Conservation (phyloP, 2,113 vertebrate genomes). For the Gobiocypris rarus region DNA sequence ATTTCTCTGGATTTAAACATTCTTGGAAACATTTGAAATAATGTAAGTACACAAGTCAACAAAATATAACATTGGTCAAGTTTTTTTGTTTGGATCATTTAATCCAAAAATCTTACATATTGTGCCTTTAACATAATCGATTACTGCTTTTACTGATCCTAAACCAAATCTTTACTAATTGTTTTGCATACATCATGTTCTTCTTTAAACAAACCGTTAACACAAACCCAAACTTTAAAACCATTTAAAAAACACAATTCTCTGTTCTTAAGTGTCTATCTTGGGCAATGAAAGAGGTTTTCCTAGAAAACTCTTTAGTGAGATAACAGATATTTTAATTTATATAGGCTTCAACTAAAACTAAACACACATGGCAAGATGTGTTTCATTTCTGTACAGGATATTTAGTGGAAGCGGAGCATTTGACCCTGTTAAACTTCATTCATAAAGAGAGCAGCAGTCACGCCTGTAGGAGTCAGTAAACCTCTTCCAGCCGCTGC, state of each 20-base stretch:
- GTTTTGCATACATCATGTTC: not conserved
- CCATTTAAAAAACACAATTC: too few relatives aligned
- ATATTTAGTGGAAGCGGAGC: slow-evolving; percentile 3
- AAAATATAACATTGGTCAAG: too few relatives aligned
- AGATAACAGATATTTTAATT: not conserved
- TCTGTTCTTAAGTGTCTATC: too few relatives aligned
- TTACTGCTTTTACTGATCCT: not conserved
- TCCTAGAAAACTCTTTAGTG: not conserved
- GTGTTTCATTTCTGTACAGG: not conserved
- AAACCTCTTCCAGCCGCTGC: slow-evolving; percentile 48
- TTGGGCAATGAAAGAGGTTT: too few relatives aligned
- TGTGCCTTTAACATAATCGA: not conserved
- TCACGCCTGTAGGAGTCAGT: slow-evolving; percentile 74
- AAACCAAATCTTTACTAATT: not conserved
- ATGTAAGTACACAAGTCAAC: too few relatives aligned
- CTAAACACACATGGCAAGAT: not conserved
- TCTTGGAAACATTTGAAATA: too few relatives aligned
- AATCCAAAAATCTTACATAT: too few relatives aligned
- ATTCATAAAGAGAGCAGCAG: slow-evolving; percentile 7
- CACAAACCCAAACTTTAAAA: too few relatives aligned
- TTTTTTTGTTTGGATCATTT: too few relatives aligned
- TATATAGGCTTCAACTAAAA: not conserved
- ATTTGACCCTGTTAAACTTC: not conserved
- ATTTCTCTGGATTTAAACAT: too few relatives aligned
- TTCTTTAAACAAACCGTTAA: not conserved